phyloP scores from a whole-genome alignment of 1,140 invertebrate genomes.

The Neocloeon triangulifer region DNA sequence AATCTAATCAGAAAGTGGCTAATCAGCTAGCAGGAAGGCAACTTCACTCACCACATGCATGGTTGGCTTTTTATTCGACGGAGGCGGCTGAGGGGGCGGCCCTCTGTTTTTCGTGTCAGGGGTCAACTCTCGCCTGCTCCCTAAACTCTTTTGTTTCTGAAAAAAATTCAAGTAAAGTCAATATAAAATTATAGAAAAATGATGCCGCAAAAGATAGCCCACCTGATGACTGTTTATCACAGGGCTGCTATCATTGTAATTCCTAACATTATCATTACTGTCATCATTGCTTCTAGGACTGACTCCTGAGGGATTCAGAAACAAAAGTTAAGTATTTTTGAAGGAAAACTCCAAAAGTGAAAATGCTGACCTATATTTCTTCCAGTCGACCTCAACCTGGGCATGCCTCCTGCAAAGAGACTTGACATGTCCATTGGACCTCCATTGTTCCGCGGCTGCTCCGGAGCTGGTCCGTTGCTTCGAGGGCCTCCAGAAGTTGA shows the following conservation, averaged over 20 bases:
- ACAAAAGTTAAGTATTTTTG: neutral
- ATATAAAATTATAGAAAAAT: constrained; percentile 1
- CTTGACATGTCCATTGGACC: no score
- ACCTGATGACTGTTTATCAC: no score
- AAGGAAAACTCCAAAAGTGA: no score
- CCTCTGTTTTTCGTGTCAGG: constrained; percentile 20
- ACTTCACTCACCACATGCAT: constrained; percentile 12
- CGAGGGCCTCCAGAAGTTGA: no score
- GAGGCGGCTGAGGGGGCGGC: constrained; percentile 26
- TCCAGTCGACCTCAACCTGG: constrained; percentile 59
- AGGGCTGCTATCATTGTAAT: no score
- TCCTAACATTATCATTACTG: no score
- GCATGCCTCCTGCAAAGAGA: constrained; percentile 68
- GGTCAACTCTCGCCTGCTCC: constrained; percentile 14
- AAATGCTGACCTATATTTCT: constrained; percentile 12
- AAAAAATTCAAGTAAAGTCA: no score
- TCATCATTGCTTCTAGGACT: no score
- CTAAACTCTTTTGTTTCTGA: constrained; percentile 7
- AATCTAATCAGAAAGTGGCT: constrained; percentile 5
- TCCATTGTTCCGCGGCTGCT: constrained; percentile 13
- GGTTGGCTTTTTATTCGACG: constrained; percentile 23
- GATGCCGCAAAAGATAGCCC: neutral
- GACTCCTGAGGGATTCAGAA: no score
- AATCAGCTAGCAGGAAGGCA: constrained; percentile 1
- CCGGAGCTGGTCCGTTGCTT: constrained; percentile 12